phyloP scores from a whole-genome alignment of 2,797 vertebrate genomes.

The Phrynocephalus vlangalii region DNA sequence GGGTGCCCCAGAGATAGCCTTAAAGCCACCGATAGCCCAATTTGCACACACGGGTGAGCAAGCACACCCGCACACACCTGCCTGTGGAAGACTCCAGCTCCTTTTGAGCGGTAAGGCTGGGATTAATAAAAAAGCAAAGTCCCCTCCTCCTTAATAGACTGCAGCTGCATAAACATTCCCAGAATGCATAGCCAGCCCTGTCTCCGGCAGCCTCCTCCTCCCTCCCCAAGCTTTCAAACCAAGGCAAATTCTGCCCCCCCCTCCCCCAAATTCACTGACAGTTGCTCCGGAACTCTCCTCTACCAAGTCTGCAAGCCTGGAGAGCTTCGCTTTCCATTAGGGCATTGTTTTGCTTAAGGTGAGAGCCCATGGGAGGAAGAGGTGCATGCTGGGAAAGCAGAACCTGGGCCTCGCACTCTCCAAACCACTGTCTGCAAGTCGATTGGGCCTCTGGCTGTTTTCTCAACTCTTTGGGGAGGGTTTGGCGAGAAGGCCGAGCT shows the following conservation, averaged over 20 bases:
- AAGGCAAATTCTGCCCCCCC: conserved; percentile 57
- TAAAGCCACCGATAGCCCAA: neutral
- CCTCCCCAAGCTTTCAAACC: conserved; percentile 61
- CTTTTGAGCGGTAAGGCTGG: conserved; percentile 69
- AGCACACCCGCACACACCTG: neutral
- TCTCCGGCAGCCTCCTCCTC: conserved; percentile 58
- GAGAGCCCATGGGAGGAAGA: conserved; percentile 40
- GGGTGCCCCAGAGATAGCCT: conserved; percentile 11
- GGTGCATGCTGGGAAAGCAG: conserved; percentile 29
- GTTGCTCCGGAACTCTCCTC: conserved; percentile 66
- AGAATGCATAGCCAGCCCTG: conserved; percentile 74
- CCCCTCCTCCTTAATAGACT: conserved; percentile 78
- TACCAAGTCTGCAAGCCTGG: conserved; percentile 53
- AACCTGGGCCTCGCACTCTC: conserved; percentile 3
- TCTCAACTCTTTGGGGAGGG: neutral
- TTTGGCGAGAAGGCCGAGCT: neutral
- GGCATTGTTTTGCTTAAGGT: conserved; percentile 51
- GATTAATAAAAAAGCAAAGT: conserved; percentile 72
- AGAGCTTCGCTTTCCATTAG: conserved; percentile 69
- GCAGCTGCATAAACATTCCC: conserved; percentile 83
- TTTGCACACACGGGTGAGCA: neutral
- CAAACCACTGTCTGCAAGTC: conserved; percentile 15
- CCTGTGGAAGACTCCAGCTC: conserved; percentile 42
- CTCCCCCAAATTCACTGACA: conserved; percentile 52
- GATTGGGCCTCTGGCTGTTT: conserved; percentile 8